Evolutionary conservation across 2,113 vertebrate genomes (phyloP).

Genomic region (Notechis scutatus): DNA sequence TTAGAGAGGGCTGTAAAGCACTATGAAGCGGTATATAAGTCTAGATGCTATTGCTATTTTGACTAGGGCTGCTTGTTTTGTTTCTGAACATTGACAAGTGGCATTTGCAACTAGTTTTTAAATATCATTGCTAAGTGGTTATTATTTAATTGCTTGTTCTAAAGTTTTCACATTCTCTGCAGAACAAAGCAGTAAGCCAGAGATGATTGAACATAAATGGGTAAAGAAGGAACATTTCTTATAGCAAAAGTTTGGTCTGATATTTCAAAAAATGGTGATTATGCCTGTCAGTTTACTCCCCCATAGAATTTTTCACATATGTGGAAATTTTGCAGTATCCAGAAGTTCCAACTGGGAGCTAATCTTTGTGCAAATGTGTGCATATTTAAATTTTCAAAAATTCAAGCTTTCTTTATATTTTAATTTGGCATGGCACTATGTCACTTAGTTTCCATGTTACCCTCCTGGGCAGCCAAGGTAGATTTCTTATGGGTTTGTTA

Average conservation of each 20-base stretch:
- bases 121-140: not conserved
- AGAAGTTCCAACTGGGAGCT: not conserved
- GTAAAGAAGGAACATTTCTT: not conserved
- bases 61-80: not conserved
- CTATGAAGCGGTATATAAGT: too few relatives aligned
- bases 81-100: not conserved
- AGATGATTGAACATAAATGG: not conserved
- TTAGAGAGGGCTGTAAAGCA: not conserved
- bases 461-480: not conserved
- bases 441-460: not conserved
- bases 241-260: not conserved
- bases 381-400: not conserved
- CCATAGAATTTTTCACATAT: conserved; percentile 75
- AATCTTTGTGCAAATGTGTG: conserved; percentile 7
- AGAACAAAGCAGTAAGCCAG: not conserved
- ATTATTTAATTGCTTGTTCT: not conserved
- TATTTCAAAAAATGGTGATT: not conserved
- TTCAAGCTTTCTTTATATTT: not conserved
- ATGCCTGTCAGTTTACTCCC: not conserved
- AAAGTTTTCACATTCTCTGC: not conserved
- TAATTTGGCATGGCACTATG: not conserved
- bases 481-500: not conserved
- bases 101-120: not conserved
- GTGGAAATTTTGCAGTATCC: not conserved
- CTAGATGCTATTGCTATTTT: too few relatives aligned